Evolutionary conservation across 2,113 vertebrate species (phyloP).

Genomic region (Pseudorasbora parva): DNA sequence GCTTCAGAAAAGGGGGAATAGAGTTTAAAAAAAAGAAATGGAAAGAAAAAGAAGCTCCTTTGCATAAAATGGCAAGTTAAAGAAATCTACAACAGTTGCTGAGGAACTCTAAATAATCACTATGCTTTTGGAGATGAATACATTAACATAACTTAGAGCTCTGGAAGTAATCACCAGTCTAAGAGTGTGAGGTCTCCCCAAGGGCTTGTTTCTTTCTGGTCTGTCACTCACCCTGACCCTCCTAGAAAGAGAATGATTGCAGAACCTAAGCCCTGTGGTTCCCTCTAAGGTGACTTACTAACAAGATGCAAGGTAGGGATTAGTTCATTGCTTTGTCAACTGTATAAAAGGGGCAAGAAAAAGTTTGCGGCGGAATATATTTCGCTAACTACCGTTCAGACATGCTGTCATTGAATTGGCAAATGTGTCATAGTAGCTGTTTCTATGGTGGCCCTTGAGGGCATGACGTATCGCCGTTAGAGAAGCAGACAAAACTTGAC

Average conservation of each 20-base stretch:
- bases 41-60: constrained; percentile 62
- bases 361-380: background rate
- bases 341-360: background rate
- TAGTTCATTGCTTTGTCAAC: constrained; percentile 2
- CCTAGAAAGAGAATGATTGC: constrained; percentile 58
- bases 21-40: constrained; percentile 52
- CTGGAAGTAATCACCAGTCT: constrained; percentile 77
- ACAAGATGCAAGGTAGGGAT: constrained; percentile 29
- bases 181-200: constrained; percentile 73
- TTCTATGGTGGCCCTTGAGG: constrained; percentile 11
- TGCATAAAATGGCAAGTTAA: constrained; percentile 79
- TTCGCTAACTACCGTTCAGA: background rate
- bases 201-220: constrained; percentile 71
- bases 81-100: constrained; percentile 81
- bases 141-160: constrained; percentile 81
- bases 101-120: constrained; percentile 81
- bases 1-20: background rate
- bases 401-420: constrained; percentile 22
- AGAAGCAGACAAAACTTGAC: constrained; percentile 23
- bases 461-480: background rate
- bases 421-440: constrained; percentile 7
- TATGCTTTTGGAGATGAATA: constrained; percentile 79
- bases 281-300: constrained; percentile 14
- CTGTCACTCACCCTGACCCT: constrained; percentile 69
- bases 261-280: background rate